Evolutionary conservation across 2,888 invertebrate genomes (phyloP), one percentile per base, ranked within the genome.

Genomic region (Agrochola lychnidis): DNA sequence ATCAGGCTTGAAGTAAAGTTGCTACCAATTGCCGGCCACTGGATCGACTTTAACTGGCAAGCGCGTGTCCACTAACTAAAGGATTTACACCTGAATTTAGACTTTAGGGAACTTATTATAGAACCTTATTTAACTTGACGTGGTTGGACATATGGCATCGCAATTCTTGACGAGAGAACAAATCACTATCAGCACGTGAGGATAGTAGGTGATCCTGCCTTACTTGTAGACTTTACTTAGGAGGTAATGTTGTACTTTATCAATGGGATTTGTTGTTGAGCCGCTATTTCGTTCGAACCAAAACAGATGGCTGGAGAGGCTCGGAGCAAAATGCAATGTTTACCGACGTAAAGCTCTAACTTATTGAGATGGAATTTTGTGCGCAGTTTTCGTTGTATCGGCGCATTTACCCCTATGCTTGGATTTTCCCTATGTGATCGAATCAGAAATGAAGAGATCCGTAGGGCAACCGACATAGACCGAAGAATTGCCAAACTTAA

Each of bases 141-240:
- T 22, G 30, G 61, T 82, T 85, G 25, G 87, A 90, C 89, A 91
- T 89, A 90, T 91, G 91, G 90, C 89, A 89, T 90, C 84, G 89
- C 89, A 88, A 89, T 88, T 76, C 67, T 59, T 73, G 83, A 72
- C 71, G 89, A 90, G 87, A 87, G 90, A 91, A 94, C 94, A 94
- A 94, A 94, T 94, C 93, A 93, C 89, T 92, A 91, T 91, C 91
- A 92, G 90, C 91, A 92, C 90, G 90, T 92, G 94, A 92, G 91
- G 91, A 91, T 91, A 89, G 89, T 90, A 89, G 91, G 90, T 87
- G 88, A 87, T 91, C 84, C 91, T 92, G 83, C 94, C 92, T 91
- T 94, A 91, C 90, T 86, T 77, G 92, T 82, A 81, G 76, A 72
- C 79, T 66, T 84, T 88, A 88, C 88, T 88, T 83, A 85, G 84